Base-by-base conservation (phyloP, 1,140 invertebrate species). In the Formica exsecta region DNA sequence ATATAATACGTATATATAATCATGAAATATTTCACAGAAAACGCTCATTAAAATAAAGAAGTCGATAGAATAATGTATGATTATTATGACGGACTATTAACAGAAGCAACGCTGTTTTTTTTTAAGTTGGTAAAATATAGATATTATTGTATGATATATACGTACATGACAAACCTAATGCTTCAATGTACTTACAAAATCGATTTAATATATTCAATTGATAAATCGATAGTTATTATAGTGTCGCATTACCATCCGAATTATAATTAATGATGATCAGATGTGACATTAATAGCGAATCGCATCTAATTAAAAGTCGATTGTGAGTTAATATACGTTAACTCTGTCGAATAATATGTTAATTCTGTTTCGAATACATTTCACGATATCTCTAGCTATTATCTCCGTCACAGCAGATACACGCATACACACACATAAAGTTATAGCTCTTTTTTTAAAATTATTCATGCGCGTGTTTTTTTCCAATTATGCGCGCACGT, bases 291-390 rank as follows among this genome's bases (percentile, higher is more conserved):
- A 29, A 81, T 71, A 71, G 32, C 19, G 7, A 83, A 62, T 57
- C 22, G 41, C 38, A 59, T 36, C 8, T 9, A 8, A 1, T 9
- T n/a, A 5, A 6, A n/a, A 71, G 13, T 13, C 79, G 25, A 79
- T 68, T 4, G 36, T n/a, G 16, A 38, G 9, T 32, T 13, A n/a
- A 29, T 32, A 61, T 32, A 61, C 19, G 66, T 73, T 81, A 81
- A 73, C 36, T 11, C 5, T 29, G 64, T 81, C 25, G 54, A 59
- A 73, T 73, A 57, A 41, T 36, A 61, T 29, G 68, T 81, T 81
- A 81, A 73, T 25, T 13, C 9, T 29, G 62, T 71, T 41, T 73
- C 25, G 54, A 61, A 74, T 73, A 41, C 19, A 36, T 38, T 59
- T 71, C 19, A 16, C 36, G 36, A 57, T 80, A 41, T 70, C 8